These are phyloP conservation scores for Apostichopus japonicus DNA, from an alignment of 35 echinoderm and acorn worm genomes.

Conservation along the genomic window DNA sequence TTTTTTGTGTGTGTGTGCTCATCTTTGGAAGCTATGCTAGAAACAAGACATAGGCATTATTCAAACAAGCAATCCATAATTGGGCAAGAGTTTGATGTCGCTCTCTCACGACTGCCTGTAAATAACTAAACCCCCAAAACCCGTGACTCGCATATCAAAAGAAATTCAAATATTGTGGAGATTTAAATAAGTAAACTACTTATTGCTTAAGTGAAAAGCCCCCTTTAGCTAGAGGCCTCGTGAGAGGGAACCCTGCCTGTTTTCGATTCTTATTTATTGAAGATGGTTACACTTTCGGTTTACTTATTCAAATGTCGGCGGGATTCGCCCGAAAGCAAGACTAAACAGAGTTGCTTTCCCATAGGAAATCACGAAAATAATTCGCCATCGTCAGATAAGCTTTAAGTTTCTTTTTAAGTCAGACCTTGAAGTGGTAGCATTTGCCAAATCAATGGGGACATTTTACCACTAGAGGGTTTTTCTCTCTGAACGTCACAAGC, in stretches of 20 bases:
- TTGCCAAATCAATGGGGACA: slow-evolving; percentile 33
- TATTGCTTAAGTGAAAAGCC: slow-evolving; percentile 14
- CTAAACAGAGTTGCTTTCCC: slow-evolving; percentile 27
- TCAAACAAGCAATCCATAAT: no score
- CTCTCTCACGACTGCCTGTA: no score
- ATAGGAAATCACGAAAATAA: slow-evolving; percentile 46
- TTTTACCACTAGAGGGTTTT: slow-evolving; percentile 1
- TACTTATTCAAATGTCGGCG: slow-evolving; percentile 10
- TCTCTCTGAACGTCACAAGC: slow-evolving; percentile 12
- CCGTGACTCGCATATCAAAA: background rate
- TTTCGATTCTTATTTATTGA: slow-evolving; percentile 34
- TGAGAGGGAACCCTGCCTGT: background rate
- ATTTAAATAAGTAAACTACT: background rate
- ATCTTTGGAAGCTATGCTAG: no score
- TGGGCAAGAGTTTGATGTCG: no score
- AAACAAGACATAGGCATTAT: no score
- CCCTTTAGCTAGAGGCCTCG: slow-evolving; percentile 1
- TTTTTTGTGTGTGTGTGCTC: no score
- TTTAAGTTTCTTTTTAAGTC: background rate
- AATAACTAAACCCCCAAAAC: no score
- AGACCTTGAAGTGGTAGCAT: slow-evolving; percentile 39
- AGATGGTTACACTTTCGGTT: slow-evolving; percentile 31
- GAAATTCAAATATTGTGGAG: background rate
- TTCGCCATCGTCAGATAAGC: background rate
- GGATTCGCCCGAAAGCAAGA: slow-evolving; percentile 32